phyloP scores from a whole-genome alignment of 2,113 vertebrate genomes.

The Phrynosoma platyrhinos region DNA sequence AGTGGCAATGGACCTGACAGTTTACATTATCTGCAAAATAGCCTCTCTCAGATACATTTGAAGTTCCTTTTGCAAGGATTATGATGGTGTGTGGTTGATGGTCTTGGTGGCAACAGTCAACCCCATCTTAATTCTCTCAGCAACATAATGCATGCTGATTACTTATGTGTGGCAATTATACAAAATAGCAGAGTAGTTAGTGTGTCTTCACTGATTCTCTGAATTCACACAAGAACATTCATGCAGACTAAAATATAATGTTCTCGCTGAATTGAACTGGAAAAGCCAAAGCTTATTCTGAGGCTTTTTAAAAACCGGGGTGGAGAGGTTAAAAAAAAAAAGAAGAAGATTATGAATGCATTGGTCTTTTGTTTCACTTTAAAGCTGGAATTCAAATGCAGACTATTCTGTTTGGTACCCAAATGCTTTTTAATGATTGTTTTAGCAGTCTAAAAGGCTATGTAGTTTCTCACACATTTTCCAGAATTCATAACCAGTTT shows the following conservation, averaged over 20 bases:
- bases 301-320: not conserved
- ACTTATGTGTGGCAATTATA: slow-evolving; percentile 57
- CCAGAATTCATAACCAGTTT: not conserved
- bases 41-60: not conserved
- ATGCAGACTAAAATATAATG: slow-evolving; percentile 31
- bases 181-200: slow-evolving; percentile 62
- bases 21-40: slow-evolving; percentile 4
- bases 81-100: not conserved
- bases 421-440: not conserved
- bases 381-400: slow-evolving; percentile 1
- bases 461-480: not conserved
- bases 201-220: slow-evolving; percentile 46
- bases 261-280: slow-evolving; percentile 21
- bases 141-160: slow-evolving; percentile 70
- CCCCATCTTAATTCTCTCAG: slow-evolving; percentile 56
- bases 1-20: not conserved
- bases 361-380: slow-evolving; percentile 7
- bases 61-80: slow-evolving; percentile 25
- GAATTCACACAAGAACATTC: slow-evolving; percentile 55
- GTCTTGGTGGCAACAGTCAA: slow-evolving; percentile 45
- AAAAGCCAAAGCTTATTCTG: slow-evolving; percentile 35
- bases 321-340: not conserved
- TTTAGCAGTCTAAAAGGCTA: not conserved
- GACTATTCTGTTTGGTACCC: not conserved
- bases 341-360: accelerated